A percentile compares a stretch with the other conserved stretches of the same genome.
Conservation (phyloP, 2,113 vertebrate species). For the Vulpes vulpes region DNA sequence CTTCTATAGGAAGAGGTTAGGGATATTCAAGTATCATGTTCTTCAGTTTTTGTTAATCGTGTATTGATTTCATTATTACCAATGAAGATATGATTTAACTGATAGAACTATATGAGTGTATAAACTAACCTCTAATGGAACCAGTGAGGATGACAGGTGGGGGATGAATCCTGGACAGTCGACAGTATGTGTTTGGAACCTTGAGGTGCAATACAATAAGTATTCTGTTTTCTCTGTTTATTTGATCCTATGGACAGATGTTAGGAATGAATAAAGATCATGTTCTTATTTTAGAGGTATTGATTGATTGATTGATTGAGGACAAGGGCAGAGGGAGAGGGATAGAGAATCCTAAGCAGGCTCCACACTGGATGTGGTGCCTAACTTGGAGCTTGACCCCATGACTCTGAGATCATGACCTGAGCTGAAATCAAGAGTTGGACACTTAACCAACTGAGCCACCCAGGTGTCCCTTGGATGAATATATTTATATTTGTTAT, state of each 20-base stretch:
- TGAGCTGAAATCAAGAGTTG: background rate
- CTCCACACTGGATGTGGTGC: background rate
- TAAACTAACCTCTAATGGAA: background rate
- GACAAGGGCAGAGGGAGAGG: background rate
- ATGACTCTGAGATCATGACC: background rate
- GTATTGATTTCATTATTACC: background rate
- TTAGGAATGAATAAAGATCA: background rate
- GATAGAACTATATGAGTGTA: background rate
- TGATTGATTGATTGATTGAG: background rate
- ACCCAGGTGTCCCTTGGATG: background rate
- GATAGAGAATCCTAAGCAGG: background rate
- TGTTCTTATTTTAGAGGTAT: background rate
- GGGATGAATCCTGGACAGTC: too few relatives aligned
- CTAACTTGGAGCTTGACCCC: background rate
- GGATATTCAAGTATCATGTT: background rate
- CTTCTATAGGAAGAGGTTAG: background rate
- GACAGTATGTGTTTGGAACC: background rate
- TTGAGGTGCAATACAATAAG: background rate
- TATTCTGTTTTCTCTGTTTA: background rate
- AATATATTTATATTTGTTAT: background rate
- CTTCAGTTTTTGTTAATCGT: background rate
- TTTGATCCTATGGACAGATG: background rate
- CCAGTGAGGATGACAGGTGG: rapidly evolving
- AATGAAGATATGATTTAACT: background rate
- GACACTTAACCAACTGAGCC: background rate